Percentiles rank a stretch among this genome's conserved stretches.
phyloP scores from a whole-genome alignment of 1,140 invertebrate genomes.

The Atta cephalotes region DNA sequence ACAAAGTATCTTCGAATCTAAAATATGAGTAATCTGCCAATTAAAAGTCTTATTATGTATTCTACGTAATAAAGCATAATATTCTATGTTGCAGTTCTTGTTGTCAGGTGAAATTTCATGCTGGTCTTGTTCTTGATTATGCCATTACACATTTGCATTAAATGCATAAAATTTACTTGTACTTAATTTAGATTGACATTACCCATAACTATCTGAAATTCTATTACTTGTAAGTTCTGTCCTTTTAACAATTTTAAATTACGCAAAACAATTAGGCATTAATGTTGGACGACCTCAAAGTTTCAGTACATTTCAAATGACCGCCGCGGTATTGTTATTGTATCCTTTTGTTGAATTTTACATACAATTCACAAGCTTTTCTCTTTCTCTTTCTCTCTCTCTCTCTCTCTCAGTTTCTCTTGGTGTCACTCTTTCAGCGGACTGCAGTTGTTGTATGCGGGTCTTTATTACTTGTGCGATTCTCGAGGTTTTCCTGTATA shows the following conservation, averaged over 20 bases:
- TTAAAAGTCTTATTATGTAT: conserved; percentile 9
- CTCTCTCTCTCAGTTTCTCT: conserved; percentile 16
- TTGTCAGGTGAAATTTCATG: background rate
- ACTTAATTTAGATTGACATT: conserved; percentile 7
- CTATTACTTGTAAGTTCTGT: no score
- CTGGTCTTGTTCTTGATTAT: background rate
- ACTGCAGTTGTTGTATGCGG: background rate
- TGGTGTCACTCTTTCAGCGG: background rate
- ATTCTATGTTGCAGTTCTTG: background rate
- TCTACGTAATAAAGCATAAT: background rate
- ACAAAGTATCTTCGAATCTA: background rate
- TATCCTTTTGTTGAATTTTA: conserved; percentile 24
- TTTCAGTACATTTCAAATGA: conserved; percentile 17
- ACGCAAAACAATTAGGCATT: background rate
- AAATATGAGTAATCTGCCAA: background rate
- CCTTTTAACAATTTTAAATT: conserved; percentile 23
- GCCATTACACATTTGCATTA: background rate
- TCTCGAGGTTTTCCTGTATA: conserved; percentile 39
- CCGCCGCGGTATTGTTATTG: conserved; percentile 1
- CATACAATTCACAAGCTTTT: conserved; percentile 10
- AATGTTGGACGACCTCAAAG: conserved; percentile 3
- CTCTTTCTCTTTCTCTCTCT: conserved; percentile 7
- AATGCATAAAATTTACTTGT: background rate
- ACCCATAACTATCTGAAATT: background rate
- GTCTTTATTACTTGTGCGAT: conserved; percentile 54